These are phyloP conservation scores for Psix sp. DNA, from an alignment of 1,140 invertebrate genomes.

Conservation along the genomic window DNA sequence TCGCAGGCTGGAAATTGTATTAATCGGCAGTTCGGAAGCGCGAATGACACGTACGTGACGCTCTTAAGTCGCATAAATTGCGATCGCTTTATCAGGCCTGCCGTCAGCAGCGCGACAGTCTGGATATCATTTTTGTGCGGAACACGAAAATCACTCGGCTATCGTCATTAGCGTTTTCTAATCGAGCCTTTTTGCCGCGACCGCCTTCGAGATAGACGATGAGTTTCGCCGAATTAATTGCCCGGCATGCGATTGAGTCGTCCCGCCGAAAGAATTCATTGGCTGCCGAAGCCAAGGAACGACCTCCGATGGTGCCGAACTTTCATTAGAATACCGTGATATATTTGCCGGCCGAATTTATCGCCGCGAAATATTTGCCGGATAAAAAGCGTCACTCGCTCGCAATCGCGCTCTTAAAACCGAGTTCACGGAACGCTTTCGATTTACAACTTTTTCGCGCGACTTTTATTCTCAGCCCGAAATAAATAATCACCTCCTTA, in stretches of 20 bases:
- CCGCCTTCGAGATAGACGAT: slow-evolving; percentile 54
- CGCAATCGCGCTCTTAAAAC: neutral
- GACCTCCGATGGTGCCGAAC: slow-evolving; percentile 32
- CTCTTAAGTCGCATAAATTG: slow-evolving; percentile 41
- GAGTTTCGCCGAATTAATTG: slow-evolving; percentile 61
- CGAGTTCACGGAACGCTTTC: neutral
- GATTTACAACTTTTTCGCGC: neutral
- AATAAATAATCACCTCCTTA: slow-evolving; percentile 11
- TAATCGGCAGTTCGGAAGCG: slow-evolving; percentile 27
- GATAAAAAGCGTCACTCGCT: too few relatives aligned
- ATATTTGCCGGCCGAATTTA: slow-evolving; percentile 8
- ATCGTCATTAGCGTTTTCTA: slow-evolving; percentile 56
- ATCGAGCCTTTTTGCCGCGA: slow-evolving; percentile 45
- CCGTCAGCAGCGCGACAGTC: slow-evolving; percentile 28
- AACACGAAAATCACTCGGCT: slow-evolving; percentile 41
- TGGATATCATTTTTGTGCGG: slow-evolving; percentile 35
- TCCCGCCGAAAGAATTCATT: slow-evolving; percentile 59
- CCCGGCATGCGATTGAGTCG: slow-evolving; percentile 60
- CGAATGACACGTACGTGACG: slow-evolving; percentile 45
- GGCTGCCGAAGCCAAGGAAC: slow-evolving; percentile 33
- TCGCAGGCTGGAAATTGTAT: slow-evolving; percentile 43
- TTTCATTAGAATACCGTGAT: slow-evolving; percentile 19
- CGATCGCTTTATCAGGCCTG: slow-evolving; percentile 37
- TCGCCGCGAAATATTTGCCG: too few relatives aligned
- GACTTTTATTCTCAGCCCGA: slow-evolving; percentile 2